Evolutionary conservation across 2,888 invertebrate genomes (phyloP).

Genomic region (Drosophila macrospina): DNA sequence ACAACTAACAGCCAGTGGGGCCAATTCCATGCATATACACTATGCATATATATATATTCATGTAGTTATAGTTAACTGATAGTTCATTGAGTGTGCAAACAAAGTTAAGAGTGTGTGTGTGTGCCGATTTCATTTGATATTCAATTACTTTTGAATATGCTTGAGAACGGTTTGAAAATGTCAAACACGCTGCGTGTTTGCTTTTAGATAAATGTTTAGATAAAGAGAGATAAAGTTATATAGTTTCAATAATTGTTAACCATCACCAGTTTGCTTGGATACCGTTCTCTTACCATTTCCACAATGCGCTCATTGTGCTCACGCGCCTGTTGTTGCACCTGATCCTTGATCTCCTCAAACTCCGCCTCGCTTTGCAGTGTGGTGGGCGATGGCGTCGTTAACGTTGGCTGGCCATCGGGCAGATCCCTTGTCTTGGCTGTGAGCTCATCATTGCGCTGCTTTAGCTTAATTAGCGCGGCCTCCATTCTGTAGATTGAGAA

Average conservation of each 20-base stretch:
- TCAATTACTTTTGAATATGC: slow-evolving; percentile 79
- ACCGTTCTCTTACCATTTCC: slow-evolving; percentile 83
- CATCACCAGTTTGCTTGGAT: slow-evolving; percentile 7
- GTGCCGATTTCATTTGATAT: slow-evolving; percentile 30
- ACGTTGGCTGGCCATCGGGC: slow-evolving; percentile 78
- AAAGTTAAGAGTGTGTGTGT: slow-evolving; percentile 29
- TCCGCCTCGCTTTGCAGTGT: slow-evolving; percentile 67
- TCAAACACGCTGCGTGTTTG: slow-evolving; percentile 82
- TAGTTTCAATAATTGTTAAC: neutral
- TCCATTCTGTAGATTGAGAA: slow-evolving; percentile 81
- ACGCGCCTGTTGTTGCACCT: slow-evolving; percentile 80
- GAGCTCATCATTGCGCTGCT: slow-evolving; percentile 84
- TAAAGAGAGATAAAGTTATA: slow-evolving; percentile 6
- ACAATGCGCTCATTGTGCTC: slow-evolving; percentile 85
- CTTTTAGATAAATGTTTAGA: slow-evolving; percentile 53
- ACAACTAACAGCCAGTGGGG: slow-evolving; percentile 6
- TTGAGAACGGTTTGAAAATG: slow-evolving; percentile 82
- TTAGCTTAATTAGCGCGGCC: slow-evolving; percentile 83
- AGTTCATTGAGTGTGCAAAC: slow-evolving; percentile 1
- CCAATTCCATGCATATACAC: slow-evolving; percentile 21
- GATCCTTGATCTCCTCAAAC: slow-evolving; percentile 81
- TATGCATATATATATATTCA: neutral
- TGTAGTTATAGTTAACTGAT: neutral
- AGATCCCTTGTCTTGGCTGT: slow-evolving; percentile 79
- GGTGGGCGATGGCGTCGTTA: slow-evolving; percentile 63